Evolutionary conservation across 2,888 invertebrate species (phyloP).

Genomic region (Thalpophila matura): DNA sequence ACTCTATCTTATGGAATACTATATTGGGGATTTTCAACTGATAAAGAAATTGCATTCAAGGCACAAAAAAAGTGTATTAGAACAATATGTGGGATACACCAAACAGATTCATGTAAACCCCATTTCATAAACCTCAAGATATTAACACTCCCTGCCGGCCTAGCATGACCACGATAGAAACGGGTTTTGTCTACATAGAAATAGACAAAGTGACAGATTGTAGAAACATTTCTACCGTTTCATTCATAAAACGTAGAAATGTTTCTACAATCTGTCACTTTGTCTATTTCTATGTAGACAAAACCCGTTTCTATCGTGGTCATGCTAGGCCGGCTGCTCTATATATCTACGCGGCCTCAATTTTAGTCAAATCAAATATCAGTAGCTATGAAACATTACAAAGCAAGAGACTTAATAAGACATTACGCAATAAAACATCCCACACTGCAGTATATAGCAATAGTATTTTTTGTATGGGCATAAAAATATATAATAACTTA

Average conservation of each 20-base stretch:
- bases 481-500: no score
- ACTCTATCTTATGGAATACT: slow-evolving; percentile 2
- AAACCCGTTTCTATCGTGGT: no score
- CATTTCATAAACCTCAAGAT: slow-evolving; percentile 2
- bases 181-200: no score
- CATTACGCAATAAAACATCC: neutral
- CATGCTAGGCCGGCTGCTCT: no score
- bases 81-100: slow-evolving; percentile 10
- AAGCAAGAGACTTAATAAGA: neutral
- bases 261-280: no score
- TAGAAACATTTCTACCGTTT: no score
- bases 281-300: no score
- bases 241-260: no score
- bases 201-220: no score
- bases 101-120: slow-evolving; percentile 5
- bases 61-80: no score
- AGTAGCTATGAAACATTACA: slow-evolving; percentile 1
- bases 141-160: slow-evolving; percentile 5
- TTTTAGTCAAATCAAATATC: slow-evolving; percentile 1
- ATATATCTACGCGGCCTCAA: neutral
- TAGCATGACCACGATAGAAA: no score
- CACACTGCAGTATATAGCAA: slow-evolving; percentile 1
- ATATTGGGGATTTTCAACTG: slow-evolving; percentile 1
- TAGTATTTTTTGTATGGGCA: no score
- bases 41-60: slow-evolving; percentile 3